Conservation (phyloP, 2,113 vertebrate genomes). For the Chamaetylas fuelleborni region DNA sequence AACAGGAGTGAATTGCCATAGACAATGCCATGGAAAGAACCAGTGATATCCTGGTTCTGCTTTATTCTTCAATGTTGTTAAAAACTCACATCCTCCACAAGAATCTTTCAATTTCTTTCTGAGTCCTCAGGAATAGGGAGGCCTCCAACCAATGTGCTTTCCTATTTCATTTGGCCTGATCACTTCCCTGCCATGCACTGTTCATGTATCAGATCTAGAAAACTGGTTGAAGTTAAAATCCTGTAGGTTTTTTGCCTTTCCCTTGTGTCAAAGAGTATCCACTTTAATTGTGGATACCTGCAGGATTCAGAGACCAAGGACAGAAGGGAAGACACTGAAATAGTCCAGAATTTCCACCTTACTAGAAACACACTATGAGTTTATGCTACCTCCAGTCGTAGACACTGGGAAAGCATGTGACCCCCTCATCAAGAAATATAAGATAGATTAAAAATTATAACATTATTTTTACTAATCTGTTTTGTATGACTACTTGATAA, state of each 20-base stretch:
- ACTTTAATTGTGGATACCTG: not conserved
- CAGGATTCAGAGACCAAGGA: not conserved
- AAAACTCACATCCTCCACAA: not conserved
- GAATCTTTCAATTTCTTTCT: not conserved
- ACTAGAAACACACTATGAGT: not conserved
- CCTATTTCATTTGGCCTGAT: not conserved
- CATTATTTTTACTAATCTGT: not conserved
- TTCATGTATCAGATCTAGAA: not conserved
- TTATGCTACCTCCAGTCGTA: not conserved
- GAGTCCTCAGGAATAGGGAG: not conserved
- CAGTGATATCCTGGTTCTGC: not conserved
- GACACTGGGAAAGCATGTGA: not conserved
- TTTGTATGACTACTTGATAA: not conserved
- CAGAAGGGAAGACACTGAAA: not conserved
- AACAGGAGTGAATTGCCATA: not conserved
- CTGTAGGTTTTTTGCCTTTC: not conserved
- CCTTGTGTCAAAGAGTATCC: not conserved
- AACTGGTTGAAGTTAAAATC: not conserved
- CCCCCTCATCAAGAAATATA: not conserved
- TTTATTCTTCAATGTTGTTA: not conserved
- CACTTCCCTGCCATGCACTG: rapidly evolving
- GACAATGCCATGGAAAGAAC: not conserved
- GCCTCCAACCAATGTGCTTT: not conserved
- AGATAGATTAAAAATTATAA: not conserved
- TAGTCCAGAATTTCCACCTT: not conserved